Percentiles rank a stretch among this genome's conserved stretches.
Conservation (phyloP, 2,113 vertebrate genomes). For the Symphodus melops region DNA sequence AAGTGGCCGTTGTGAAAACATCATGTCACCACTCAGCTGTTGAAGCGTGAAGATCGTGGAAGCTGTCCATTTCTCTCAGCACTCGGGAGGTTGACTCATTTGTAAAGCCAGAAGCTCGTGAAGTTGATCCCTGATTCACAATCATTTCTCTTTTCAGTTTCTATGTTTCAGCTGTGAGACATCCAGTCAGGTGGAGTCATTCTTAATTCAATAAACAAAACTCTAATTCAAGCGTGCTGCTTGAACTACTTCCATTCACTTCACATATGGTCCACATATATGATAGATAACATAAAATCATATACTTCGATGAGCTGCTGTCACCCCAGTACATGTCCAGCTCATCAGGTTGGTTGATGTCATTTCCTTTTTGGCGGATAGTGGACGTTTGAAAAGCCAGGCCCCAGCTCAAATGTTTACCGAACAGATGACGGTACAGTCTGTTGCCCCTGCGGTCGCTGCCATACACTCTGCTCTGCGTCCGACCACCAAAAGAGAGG, state of each 20-base stretch:
- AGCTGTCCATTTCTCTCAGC: constrained; percentile 2
- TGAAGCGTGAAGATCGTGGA: constrained; percentile 14
- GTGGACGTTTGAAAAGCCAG: constrained; percentile 46
- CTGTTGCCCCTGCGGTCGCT: constrained; percentile 31
- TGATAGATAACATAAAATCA: background rate
- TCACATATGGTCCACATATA: no score
- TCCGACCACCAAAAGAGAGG: background rate
- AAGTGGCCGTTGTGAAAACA: constrained; percentile 7
- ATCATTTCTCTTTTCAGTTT: background rate
- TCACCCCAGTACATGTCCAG: background rate
- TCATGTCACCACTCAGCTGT: constrained; percentile 3
- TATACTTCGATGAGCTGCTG: background rate
- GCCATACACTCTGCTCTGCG: constrained; percentile 34
- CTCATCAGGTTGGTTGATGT: constrained; percentile 15
- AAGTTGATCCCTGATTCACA: background rate
- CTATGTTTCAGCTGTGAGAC: background rate
- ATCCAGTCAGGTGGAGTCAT: no score
- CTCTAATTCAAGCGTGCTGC: no score
- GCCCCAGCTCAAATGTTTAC: constrained; percentile 65
- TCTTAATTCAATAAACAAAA: no score
- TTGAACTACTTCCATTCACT: background rate
- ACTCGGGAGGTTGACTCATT: constrained; percentile 6
- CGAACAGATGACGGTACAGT: constrained; percentile 72
- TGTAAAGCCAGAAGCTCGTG: background rate
- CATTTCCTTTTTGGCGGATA: constrained; percentile 48